Evolutionary conservation across 1,140 invertebrate species (phyloP), one percentile per base, ranked within the genome.

Genomic region (Leguminivora glycinivorella): DNA sequence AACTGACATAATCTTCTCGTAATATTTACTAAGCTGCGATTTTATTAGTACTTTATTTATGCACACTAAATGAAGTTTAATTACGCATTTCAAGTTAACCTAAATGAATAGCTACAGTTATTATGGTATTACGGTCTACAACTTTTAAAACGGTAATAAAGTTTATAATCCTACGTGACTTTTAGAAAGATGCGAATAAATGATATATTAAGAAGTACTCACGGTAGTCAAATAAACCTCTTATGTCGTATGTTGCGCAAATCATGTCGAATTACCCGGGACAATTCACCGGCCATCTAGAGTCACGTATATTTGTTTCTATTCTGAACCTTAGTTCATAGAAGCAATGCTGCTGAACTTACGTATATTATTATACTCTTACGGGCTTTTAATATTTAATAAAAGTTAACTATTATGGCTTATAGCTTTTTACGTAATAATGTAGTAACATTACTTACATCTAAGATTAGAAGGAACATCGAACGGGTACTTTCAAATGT

Each of bases 221-320:
- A 52, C n/a, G 17, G 43, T 19, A 52, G 43, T 52, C 17, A 52
- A 52, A 52, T 52, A 52, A 52, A 52, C 40, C 19, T 52, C 19
- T 52, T 52, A 52, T 52, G 47, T 22, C 6, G 47, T 19, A 52
- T 52, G 47, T 52, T 52, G 47, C 47, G 47, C 19, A 52, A 52
- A 22, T 52, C 2, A 22, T 52, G 47, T 52, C 47, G 22, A 52
- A 52, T 52, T 52, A 52, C 47, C 7, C 47, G 17, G 47, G 19
- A 52, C 47, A 52, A 22, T 52, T 52, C 47, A 52, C 47, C 7
- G 19, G 47, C 6, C 47, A 52, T 52, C 17, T 52, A 52, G 6
- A 22, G 47, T 52, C 47, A 52, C 47, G 19, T 52, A 17, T 52
- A 22, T n/a, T 0, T 17, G 10, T 52, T 52, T 52, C 47, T 22